Percentiles rank a stretch among this genome's conserved stretches.
Evolutionary conservation across 2,797 vertebrate species (phyloP).

Genomic region (Eulemur mongoz): DNA sequence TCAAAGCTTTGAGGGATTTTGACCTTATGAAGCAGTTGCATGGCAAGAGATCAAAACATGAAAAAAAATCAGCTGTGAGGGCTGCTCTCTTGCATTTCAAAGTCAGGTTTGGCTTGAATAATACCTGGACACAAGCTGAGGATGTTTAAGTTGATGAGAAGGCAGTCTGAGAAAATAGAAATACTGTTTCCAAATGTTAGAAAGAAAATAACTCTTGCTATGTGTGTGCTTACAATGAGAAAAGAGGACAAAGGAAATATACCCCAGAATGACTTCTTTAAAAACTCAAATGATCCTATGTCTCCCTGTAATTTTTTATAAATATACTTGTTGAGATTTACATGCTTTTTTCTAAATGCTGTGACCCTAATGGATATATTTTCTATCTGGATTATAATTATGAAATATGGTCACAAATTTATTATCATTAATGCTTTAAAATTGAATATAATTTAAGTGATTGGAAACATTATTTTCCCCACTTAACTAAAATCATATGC

Average conservation of each 20-base stretch:
- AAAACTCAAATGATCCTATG: background rate
- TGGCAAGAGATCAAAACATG: conserved; percentile 51
- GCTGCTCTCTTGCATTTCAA: conserved; percentile 44
- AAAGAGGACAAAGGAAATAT: background rate
- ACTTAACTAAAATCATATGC: conserved; percentile 5
- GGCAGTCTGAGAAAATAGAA: background rate
- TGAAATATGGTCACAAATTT: background rate
- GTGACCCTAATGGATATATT: background rate
- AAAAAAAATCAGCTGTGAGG: background rate
- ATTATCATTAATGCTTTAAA: background rate
- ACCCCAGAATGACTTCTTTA: background rate
- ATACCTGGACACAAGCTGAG: background rate
- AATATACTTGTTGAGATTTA: background rate
- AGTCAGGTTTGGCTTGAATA: conserved; percentile 37
- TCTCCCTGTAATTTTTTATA: background rate
- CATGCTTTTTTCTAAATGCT: background rate
- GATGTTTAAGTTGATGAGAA: conserved; percentile 37
- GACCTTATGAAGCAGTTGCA: conserved; percentile 28
- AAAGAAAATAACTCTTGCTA: background rate
- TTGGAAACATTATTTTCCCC: background rate
- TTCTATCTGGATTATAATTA: conserved; percentile 31
- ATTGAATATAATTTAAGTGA: background rate
- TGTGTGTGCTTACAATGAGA: background rate
- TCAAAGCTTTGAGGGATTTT: conserved; percentile 66
- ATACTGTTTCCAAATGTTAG: background rate